These are phyloP conservation scores for Ictalurus punctatus DNA, from an alignment of 2,113 vertebrate genomes.

Conservation along the genomic window DNA sequence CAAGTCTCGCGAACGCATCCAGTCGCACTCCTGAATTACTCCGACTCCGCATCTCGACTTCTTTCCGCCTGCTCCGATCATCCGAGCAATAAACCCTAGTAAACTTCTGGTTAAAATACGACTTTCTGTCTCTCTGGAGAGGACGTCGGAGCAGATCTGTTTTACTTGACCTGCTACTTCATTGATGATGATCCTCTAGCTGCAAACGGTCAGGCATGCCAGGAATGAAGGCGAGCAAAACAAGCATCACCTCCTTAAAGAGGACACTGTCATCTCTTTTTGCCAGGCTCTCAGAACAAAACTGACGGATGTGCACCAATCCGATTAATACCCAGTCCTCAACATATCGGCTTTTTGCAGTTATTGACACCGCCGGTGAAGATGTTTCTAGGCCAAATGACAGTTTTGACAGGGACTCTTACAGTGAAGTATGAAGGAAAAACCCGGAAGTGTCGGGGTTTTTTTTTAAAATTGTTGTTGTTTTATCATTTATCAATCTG, in stretches of 20 bases:
- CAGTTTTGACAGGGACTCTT: not conserved
- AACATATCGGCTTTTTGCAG: not conserved
- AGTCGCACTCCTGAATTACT: constrained; percentile 94
- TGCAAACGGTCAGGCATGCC: no score
- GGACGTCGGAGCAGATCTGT: not conserved
- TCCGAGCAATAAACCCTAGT: not conserved
- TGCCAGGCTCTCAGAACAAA: not conserved
- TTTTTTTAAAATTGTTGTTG: not conserved
- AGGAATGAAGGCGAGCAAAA: no score
- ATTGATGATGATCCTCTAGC: not conserved
- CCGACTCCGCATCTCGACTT: constrained; percentile 84
- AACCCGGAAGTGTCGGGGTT: not conserved
- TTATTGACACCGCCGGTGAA: no score
- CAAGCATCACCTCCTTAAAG: no score
- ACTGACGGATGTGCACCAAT: not conserved
- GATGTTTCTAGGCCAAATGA: not conserved
- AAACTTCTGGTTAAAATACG: not conserved
- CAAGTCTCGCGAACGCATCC: constrained; percentile 87
- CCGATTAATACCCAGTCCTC: not conserved
- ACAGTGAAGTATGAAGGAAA: not conserved
- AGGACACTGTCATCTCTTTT: not conserved
- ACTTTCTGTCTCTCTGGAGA: not conserved
- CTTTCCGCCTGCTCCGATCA: not conserved
- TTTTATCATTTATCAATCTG: not conserved
- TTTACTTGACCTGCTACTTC: not conserved